A percentile compares a stretch with the other conserved stretches of the same genome.
phyloP scores from a whole-genome alignment of 2,797 vertebrate genomes.

The Hemitrygon akajei region DNA sequence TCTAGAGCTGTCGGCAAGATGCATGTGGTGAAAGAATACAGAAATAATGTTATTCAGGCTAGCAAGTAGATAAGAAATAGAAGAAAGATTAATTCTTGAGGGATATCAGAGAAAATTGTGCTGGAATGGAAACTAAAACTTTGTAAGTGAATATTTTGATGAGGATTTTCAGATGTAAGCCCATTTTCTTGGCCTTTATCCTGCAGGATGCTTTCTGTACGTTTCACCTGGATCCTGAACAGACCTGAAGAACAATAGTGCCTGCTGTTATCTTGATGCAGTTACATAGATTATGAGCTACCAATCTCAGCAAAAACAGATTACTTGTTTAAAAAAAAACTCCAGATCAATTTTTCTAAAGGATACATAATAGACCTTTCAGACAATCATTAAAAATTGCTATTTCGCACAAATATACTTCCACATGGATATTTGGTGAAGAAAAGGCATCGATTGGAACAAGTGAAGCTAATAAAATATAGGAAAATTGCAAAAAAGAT shows the following conservation, averaged over 20 bases:
- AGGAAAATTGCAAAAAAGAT: slow-evolving; percentile 3
- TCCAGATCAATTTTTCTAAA: neutral
- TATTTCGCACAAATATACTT: neutral
- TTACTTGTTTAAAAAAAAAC: neutral
- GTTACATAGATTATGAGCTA: neutral
- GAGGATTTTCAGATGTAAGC: neutral
- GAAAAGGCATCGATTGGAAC: neutral
- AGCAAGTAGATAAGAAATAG: too few relatives aligned
- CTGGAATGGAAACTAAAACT: too few relatives aligned
- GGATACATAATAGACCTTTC: neutral
- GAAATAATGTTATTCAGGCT: too few relatives aligned
- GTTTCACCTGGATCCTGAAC: neutral
- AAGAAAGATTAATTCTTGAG: too few relatives aligned
- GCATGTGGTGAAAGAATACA: too few relatives aligned
- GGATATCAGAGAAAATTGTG: too few relatives aligned
- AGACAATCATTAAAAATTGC: neutral
- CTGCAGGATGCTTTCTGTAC: neutral
- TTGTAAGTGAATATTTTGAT: too few relatives aligned
- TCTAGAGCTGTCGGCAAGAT: too few relatives aligned
- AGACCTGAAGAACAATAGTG: neutral
- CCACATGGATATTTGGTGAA: neutral
- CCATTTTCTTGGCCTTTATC: too few relatives aligned
- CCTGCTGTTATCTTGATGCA: neutral
- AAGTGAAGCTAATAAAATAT: neutral
- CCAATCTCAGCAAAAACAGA: neutral